Evolutionary conservation across 1,140 invertebrate genomes (phyloP), one percentile per base, ranked within the genome.

Genomic region (Pentalonia nigronervosa): DNA sequence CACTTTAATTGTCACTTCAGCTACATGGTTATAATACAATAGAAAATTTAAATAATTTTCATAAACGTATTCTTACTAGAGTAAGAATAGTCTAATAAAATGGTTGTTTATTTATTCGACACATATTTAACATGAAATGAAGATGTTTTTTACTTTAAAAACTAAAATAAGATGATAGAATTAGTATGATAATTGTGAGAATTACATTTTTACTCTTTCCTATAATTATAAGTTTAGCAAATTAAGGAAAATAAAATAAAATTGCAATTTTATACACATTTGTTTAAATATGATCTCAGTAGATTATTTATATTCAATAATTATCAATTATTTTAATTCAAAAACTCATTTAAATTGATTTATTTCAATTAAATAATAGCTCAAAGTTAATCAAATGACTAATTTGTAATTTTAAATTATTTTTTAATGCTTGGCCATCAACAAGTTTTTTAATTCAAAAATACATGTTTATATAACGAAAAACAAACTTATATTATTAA

Each of bases 1-100:
- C 47, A 94, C 86, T 48, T 94, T 88, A 56, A 94, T 94, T 30
- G 86, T 86, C 25, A 86, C 81, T 93, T 93, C 81, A 56, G 91
- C 91, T 93, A 93, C 34, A 86, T 50, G 21, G 8, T 83, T 84
- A 83, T 84, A 84, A 84, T 30, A 90, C 9, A 90, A 45, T 67
- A 20, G 36, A 45, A 17, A 47, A 67, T 67, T 56, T 45, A n/a
- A 90, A 47, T 36, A 23, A 56, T 56, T 89, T 89, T 56, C 50
- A 53, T 56, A 56, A 23, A 21, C 53, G 7, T 23, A 41, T 36
- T 23, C 17, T 36, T 36, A 83, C 34, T 36, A 83, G 20, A 21
- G 1, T 83, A 83, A 81, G 14, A 36, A 2, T 36, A 81, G 36
- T 81, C 34, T 8, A 81, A 67, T 17, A 67, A 14, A n/a, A 2